Conservation (phyloP, 1,140 invertebrate genomes). For the Eurosta solidaginis region DNA sequence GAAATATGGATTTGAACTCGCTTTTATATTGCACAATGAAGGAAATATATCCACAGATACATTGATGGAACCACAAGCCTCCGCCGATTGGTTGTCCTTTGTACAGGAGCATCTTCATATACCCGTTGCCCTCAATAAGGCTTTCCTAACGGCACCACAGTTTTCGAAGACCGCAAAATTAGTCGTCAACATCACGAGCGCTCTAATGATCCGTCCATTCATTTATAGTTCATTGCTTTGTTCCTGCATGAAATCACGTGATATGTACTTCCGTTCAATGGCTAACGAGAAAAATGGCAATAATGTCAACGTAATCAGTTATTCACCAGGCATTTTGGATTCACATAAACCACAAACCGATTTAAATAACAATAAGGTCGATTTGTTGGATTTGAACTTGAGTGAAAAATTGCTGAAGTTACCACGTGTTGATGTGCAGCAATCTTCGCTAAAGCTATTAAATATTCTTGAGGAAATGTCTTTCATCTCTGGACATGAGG, state of each 20-base stretch:
- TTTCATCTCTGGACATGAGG: conserved; percentile 54
- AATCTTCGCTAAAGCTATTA: conserved; percentile 48
- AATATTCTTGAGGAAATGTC: conserved; percentile 52
- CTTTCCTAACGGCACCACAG: conserved; percentile 66
- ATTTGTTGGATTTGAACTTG: conserved; percentile 38
- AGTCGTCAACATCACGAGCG: conserved; percentile 88
- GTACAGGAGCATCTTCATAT: conserved; percentile 81
- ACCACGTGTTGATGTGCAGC: conserved; percentile 40
- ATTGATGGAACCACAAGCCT: conserved; percentile 65
- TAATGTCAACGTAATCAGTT: conserved; percentile 79
- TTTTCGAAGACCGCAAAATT: conserved; percentile 61
- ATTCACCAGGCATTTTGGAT: conserved; percentile 94
- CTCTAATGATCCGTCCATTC: conserved; percentile 77
- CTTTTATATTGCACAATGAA: conserved; percentile 86
- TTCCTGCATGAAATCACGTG: conserved; percentile 83
- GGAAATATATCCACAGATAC: conserved; percentile 75
- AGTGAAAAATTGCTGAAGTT: conserved; percentile 10
- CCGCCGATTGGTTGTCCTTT: conserved; percentile 69
- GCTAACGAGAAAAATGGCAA: conserved; percentile 68
- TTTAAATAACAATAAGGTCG: conserved; percentile 47
- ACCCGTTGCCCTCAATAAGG: conserved; percentile 76
- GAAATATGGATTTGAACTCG: conserved; percentile 65
- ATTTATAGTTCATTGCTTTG: conserved; percentile 79
- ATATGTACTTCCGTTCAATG: conserved; percentile 87
- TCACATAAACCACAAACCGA: conserved; percentile 65